Base-by-base conservation (phyloP, 2,113 vertebrate species). In the Gavialis gangeticus region DNA sequence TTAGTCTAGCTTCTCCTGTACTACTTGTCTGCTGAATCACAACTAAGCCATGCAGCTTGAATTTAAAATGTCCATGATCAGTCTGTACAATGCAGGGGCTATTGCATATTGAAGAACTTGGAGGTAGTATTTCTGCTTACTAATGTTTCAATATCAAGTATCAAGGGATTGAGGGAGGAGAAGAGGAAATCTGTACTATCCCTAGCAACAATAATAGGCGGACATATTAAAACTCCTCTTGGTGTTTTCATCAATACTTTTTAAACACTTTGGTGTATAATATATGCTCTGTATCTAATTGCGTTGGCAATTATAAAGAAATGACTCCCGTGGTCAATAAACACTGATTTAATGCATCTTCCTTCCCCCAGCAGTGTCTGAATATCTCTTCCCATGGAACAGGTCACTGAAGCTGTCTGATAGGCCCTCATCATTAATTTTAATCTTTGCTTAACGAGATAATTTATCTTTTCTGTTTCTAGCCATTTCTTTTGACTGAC, bases 51-150 rank as follows among this genome's bases (percentile, higher is more conserved):
- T 18, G 46, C 81, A 55, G 58, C 64, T 56, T 56, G 5, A 1
- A 6, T 55, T 73, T 25, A 18, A 3, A 0, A 4, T 3, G 18
- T 9, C n/a, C 34, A n/a, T 16, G 16, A 4, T 14, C 15, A 57
- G 71, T 14, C 54, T 82, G 62, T 77, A n/a, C 6, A 19, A 25
- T 1, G 2, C 56, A 62, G 59, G 24, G 79, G 4, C 10, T n/a
- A 21, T 3, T 60, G 59, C 4, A 12, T 28, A 22, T 17, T 46
- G 56, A 76, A 24, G 3, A 4, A 0, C 0, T 57, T 6, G 12
- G 75, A 34, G 79, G 22, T 21, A 57, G 28, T 27, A 17, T 7
- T 5, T 27, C 25, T 2, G 0, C 60, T 22, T 30, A 62, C 10
- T 24, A 60, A 57, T 60, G 19, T 46, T 34, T 28, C 30, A 2